phyloP scores from a whole-genome alignment of 2,113 vertebrate genomes.

The Lipotes vexillifer region DNA sequence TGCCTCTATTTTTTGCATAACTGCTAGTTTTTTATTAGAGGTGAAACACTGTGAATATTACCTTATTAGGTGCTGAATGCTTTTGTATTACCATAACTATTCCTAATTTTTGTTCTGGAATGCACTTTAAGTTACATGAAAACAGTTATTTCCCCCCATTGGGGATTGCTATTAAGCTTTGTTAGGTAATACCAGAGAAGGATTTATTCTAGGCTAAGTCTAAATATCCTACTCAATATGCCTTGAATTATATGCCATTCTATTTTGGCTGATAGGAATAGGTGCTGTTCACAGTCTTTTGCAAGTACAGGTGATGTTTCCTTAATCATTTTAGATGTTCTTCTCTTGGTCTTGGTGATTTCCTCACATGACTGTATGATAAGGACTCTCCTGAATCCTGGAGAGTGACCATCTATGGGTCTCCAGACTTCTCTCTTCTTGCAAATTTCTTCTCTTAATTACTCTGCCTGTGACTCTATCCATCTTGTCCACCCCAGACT shows the following conservation, averaged over 20 bases:
- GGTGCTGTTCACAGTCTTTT: not conserved
- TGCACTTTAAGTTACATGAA: not conserved
- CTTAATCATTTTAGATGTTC: not conserved
- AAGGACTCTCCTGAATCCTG: not conserved
- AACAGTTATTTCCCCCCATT: not conserved
- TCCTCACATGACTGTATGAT: not conserved
- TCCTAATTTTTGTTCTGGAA: not conserved
- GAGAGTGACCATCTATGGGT: not conserved
- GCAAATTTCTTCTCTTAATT: not conserved
- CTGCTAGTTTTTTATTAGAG: not conserved
- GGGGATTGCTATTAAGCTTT: not conserved
- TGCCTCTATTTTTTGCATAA: not conserved
- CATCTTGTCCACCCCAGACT: not conserved
- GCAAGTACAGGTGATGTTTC: not conserved
- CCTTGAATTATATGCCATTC: not conserved
- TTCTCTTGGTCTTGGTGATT: not conserved
- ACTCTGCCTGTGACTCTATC: not conserved
- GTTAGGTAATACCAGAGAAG: not conserved
- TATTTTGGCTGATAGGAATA: not conserved
- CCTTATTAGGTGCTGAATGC: not conserved
- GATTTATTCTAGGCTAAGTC: not conserved
- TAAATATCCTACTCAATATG: not conserved
- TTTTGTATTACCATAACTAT: not conserved
- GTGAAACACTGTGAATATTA: not conserved
- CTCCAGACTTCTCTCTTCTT: not conserved